These are phyloP conservation scores for Ispidina lecontei DNA, from an alignment of 2,797 vertebrate species.

Conservation along the genomic window DNA sequence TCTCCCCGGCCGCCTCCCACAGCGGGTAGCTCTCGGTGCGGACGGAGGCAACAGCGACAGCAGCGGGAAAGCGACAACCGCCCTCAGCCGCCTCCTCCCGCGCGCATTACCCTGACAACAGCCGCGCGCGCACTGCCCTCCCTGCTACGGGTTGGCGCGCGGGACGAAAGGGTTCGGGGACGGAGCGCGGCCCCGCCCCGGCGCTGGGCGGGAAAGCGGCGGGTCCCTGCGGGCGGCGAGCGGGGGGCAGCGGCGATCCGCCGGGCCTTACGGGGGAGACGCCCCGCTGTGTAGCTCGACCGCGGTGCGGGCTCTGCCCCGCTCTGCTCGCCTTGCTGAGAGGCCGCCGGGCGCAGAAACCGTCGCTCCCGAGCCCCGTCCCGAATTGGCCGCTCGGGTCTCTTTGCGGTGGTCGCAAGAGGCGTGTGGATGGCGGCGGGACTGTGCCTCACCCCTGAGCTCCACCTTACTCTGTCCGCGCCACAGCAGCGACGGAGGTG, in stretches of 20 bases:
- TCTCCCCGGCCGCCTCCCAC: not conserved
- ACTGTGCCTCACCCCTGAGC: rapidly evolving
- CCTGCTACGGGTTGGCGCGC: not conserved
- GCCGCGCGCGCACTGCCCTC: not conserved
- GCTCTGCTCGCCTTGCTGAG: no score
- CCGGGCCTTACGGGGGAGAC: no score
- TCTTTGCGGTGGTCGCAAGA: rapidly evolving
- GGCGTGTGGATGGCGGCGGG: rapidly evolving
- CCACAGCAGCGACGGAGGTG: not conserved
- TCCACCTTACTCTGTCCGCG: rapidly evolving
- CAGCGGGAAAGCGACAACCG: not conserved
- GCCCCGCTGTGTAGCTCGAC: no score
- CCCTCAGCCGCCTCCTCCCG: not conserved
- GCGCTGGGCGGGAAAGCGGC: not conserved
- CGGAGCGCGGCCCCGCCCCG: not conserved
- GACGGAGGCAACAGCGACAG: not conserved
- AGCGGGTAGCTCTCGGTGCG: not conserved
- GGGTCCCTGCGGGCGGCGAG: no score
- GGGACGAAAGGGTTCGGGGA: not conserved
- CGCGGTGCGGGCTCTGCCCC: no score
- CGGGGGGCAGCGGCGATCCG: rapidly evolving
- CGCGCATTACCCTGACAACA: not conserved
- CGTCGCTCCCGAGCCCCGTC: rapidly evolving
- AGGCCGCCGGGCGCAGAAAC: not conserved
- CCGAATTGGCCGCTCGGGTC: rapidly evolving